Evolutionary conservation across 1,140 invertebrate genomes (phyloP).

Genomic region (Gonioctena quinquepunctata): DNA sequence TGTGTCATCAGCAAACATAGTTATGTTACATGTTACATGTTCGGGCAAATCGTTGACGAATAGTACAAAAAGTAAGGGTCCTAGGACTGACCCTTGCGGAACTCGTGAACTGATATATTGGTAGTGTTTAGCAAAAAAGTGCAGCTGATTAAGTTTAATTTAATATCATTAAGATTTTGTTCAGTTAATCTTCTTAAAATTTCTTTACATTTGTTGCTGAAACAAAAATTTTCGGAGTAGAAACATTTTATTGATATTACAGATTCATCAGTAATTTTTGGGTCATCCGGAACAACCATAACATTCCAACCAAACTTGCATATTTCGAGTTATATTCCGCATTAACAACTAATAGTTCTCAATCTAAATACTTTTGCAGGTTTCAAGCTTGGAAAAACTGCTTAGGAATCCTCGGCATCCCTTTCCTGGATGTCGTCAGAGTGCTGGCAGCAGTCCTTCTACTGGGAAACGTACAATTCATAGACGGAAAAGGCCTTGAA

Average conservation of each 20-base stretch:
- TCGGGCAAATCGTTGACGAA: too few species aligned
- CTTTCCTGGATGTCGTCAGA: constrained; percentile 89
- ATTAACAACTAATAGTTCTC: too few species aligned
- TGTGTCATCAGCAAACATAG: too few species aligned
- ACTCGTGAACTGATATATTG: too few species aligned
- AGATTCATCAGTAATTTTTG: background rate
- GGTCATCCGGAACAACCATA: background rate
- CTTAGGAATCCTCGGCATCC: constrained; percentile 87
- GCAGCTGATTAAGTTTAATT: background rate
- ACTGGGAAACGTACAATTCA: constrained; percentile 89
- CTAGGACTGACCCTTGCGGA: too few species aligned
- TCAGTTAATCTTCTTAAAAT: too few species aligned
- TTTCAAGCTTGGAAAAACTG: constrained; percentile 91
- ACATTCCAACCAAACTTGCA: too few species aligned
- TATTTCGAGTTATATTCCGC: too few species aligned
- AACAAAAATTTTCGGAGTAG: background rate
- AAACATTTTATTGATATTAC: too few species aligned
- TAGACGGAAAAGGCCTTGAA: constrained; percentile 74
- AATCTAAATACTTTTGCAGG: constrained; percentile 58
- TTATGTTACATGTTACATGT: too few species aligned
- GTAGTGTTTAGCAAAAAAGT: background rate
- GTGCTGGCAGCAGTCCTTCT: constrained; percentile 88
- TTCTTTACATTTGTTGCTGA: background rate
- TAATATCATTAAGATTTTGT: background rate
- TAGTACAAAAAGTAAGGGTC: too few species aligned